These are phyloP conservation scores for Pogoniulus pusillus DNA, from an alignment of 2,797 vertebrate genomes.

Conservation along the genomic window DNA sequence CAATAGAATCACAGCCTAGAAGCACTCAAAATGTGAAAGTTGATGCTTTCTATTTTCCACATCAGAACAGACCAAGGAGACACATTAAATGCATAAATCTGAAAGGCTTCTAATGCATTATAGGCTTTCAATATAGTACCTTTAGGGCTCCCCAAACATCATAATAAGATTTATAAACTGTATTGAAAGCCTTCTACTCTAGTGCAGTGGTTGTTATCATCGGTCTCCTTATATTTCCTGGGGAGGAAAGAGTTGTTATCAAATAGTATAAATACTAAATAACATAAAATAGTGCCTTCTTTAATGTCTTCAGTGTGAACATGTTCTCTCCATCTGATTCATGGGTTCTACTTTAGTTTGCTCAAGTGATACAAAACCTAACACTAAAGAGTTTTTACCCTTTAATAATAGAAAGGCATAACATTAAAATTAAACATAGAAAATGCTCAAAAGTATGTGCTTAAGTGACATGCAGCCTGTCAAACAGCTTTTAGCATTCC, in stretches of 20 bases:
- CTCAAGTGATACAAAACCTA: not conserved
- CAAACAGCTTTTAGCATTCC: conserved; percentile 17
- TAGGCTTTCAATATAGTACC: conserved; percentile 11
- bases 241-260: conserved; percentile 47
- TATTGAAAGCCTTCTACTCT: conserved; percentile 32
- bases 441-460: not conserved
- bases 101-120: conserved; percentile 20
- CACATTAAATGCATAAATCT: conserved; percentile 35
- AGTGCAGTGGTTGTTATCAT: conserved; percentile 20
- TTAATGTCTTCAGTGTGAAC: not conserved
- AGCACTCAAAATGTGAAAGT: not conserved
- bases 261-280: conserved; percentile 50
- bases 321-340: not conserved
- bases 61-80: conserved; percentile 5
- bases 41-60: conserved; percentile 14
- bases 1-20: not conserved
- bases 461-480: not conserved
- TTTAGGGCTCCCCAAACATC: conserved; percentile 28
- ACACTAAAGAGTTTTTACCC: not conserved
- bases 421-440: not conserved
- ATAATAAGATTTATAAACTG: conserved; percentile 53
- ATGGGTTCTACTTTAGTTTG: conserved; percentile 30
- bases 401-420: not conserved
- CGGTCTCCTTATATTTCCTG: conserved; percentile 45
- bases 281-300: conserved; percentile 13